Evolutionary conservation across 2,888 invertebrate genomes (phyloP).

Genomic region (Scaptomyza polygonia): DNA sequence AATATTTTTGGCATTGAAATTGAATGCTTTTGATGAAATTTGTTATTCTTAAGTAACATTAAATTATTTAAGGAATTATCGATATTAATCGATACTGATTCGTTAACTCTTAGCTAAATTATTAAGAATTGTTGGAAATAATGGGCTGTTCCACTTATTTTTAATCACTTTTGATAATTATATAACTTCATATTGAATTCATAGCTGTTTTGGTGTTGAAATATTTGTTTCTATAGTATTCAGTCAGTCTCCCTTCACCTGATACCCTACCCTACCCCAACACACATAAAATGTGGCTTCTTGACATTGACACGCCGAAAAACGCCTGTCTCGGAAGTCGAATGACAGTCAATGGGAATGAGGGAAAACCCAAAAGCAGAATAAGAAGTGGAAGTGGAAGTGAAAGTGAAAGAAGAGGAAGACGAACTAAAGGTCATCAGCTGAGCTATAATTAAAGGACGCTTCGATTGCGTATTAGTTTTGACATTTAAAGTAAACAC

Average conservation of each 20-base stretch:
- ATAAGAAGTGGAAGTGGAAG: no score
- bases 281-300: not conserved
- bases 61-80: not conserved
- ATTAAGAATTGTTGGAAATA: no score
- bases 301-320: constrained; percentile 1
- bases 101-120: no score
- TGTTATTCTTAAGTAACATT: no score
- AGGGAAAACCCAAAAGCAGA: no score
- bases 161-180: not conserved
- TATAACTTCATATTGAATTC: not conserved
- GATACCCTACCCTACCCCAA: no score
- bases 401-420: not conserved
- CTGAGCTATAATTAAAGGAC: constrained; percentile 45
- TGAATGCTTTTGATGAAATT: not conserved
- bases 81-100: not conserved
- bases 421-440: not conserved
- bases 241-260: not conserved
- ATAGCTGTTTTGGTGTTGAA: not conserved
- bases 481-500: constrained; percentile 43
- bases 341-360: not conserved
- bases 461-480: constrained; percentile 46
- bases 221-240: not conserved
- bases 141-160: not conserved
- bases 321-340: not conserved
- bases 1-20: not conserved